These are phyloP conservation scores for Daphoenositta chrysoptera DNA, from an alignment of 2,113 vertebrate genomes.

Conservation along the genomic window DNA sequence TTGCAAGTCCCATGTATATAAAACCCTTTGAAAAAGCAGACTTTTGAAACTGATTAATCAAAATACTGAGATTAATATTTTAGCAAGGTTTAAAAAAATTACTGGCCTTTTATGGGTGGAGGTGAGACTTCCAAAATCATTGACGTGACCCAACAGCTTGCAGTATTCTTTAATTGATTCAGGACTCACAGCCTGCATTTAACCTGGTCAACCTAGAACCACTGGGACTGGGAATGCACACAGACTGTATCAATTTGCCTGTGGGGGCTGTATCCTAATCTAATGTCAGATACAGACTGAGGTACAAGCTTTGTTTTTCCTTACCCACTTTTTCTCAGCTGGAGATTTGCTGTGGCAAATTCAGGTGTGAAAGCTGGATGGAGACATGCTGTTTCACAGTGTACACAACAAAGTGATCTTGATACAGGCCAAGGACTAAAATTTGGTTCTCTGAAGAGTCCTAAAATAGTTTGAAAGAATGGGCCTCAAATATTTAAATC, in stretches of 20 bases:
- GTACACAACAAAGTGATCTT: not conserved
- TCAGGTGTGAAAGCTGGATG: not conserved
- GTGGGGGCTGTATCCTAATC: accelerated
- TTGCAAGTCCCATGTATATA: not conserved
- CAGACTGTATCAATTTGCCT: not conserved
- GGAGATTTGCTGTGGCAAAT: not conserved
- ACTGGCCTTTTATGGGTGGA: not conserved
- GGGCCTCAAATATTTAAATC: not conserved
- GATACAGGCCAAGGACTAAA: not conserved
- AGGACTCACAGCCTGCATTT: not conserved
- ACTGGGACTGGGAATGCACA: not conserved
- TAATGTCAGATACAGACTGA: not conserved
- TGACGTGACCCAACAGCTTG: not conserved
- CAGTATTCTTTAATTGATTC: not conserved
- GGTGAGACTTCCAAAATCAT: not conserved
- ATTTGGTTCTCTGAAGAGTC: not conserved
- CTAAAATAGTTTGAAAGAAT: not conserved
- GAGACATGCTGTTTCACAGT: not conserved
- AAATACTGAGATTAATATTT: not conserved
- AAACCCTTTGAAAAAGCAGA: not conserved
- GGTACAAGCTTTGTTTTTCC: not conserved
- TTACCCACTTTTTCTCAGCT: not conserved
- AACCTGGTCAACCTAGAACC: not conserved
- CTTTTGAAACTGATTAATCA: not conserved
- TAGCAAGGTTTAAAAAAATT: not conserved